These are phyloP conservation scores for Mormyrops attenuatus DNA, from an alignment of 2,797 vertebrate species.

Conservation along the genomic window DNA sequence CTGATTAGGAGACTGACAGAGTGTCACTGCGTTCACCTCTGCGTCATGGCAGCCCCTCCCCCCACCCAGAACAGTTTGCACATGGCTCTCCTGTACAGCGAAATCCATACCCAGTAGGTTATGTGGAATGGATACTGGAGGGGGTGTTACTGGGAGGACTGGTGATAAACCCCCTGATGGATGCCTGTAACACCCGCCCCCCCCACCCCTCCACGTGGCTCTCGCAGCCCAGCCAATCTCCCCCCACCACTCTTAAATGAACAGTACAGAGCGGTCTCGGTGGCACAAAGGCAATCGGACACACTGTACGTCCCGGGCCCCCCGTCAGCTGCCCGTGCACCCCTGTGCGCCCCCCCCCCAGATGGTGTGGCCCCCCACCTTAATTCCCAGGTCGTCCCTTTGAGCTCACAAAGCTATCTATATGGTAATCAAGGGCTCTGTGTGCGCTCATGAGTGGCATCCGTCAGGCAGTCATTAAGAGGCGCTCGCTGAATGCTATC, in stretches of 20 bases:
- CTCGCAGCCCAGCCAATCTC: background rate
- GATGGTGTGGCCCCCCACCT: constrained; percentile 16
- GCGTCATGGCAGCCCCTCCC: background rate
- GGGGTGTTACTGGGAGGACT: background rate
- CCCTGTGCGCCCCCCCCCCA: constrained; percentile 17
- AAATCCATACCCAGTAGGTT: background rate
- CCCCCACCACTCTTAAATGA: background rate
- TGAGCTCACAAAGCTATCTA: constrained; percentile 42
- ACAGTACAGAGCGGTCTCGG: background rate
- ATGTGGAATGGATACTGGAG: background rate
- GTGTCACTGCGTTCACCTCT: background rate
- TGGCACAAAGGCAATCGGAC: background rate
- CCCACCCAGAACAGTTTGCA: background rate
- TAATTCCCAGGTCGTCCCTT: constrained; percentile 35
- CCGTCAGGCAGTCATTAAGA: constrained; percentile 23
- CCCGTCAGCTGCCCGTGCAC: background rate
- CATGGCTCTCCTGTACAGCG: background rate
- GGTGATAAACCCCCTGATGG: background rate
- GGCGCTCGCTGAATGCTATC: constrained; percentile 13
- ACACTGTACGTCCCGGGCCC: background rate
- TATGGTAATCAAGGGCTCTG: constrained; percentile 42
- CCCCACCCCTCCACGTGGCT: background rate
- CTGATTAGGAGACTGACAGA: background rate
- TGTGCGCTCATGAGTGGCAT: constrained; percentile 16
- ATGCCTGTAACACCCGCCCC: background rate